Percentiles rank a stretch among this genome's conserved stretches.
Conservation (phyloP, 2,797 vertebrate species). For the Pachyuromys duprasi region DNA sequence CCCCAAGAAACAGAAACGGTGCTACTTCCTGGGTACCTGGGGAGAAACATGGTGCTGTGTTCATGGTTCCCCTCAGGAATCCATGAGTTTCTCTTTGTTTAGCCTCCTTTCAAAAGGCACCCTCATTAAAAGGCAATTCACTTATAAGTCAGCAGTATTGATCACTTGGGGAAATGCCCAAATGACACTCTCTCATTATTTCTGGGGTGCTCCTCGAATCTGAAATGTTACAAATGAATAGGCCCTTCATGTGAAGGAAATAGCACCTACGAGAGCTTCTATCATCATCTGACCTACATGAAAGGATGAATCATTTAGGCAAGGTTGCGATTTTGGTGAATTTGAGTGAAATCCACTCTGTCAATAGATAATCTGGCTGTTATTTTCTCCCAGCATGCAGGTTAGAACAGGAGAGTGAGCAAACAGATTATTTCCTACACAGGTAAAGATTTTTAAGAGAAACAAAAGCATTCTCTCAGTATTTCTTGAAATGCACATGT, state of each 20-base stretch:
- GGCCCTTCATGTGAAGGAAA: not conserved
- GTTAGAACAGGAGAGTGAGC: slow-evolving; percentile 18
- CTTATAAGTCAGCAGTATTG: not conserved
- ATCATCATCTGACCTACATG: not conserved
- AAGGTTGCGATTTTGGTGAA: not conserved
- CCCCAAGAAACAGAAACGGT: slow-evolving; percentile 58
- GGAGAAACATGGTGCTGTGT: not conserved
- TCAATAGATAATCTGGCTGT: not conserved
- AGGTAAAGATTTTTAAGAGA: slow-evolving; percentile 51
- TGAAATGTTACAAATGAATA: not conserved
- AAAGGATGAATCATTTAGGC: not conserved
- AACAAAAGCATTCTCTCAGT: slow-evolving; percentile 5
- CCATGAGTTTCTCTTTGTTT: not conserved
- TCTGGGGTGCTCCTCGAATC: not conserved
- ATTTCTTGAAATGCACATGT: slow-evolving; percentile 27
- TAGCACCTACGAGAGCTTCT: not conserved
- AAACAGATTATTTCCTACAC: not conserved
- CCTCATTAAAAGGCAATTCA: not conserved
- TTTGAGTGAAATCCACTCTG: not conserved
- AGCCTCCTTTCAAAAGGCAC: not conserved
- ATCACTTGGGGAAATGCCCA: not conserved
- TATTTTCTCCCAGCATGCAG: slow-evolving; percentile 4
- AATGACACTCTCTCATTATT: not conserved
- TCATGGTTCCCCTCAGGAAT: not conserved
- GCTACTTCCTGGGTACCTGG: not conserved